phyloP scores from a whole-genome alignment of 2,797 vertebrate genomes.

The Trachops cirrhosus region DNA sequence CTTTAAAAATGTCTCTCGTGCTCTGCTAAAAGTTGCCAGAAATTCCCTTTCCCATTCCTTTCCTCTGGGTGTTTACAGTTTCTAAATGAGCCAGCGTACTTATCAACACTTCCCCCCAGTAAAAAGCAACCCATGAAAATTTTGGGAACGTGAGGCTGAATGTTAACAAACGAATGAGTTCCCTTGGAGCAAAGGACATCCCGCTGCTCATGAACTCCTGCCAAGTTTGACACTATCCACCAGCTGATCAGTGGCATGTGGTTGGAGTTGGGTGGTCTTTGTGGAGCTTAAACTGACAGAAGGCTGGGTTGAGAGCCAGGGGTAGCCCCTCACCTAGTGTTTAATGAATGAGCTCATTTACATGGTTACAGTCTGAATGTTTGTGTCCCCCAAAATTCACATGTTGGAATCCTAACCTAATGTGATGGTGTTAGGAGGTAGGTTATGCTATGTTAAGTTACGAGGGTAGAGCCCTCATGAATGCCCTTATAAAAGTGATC shows the following conservation, averaged over 20 bases:
- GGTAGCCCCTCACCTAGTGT: not conserved
- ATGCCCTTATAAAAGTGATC: not conserved
- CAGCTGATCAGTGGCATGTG: not conserved
- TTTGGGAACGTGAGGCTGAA: not conserved
- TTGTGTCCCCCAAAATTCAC: not conserved
- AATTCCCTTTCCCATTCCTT: not conserved
- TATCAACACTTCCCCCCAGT: not conserved
- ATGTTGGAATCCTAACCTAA: not conserved
- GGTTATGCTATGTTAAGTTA: not conserved
- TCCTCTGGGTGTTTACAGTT: not conserved
- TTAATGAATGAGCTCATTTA: not conserved
- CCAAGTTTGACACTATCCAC: not conserved
- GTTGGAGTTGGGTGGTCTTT: not conserved
- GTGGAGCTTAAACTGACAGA: too few species aligned
- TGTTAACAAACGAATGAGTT: not conserved
- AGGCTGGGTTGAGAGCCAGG: not conserved
- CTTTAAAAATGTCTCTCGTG: not conserved
- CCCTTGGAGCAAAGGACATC: not conserved
- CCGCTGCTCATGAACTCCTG: not conserved
- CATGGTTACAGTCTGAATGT: not conserved
- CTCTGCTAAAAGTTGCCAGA: not conserved
- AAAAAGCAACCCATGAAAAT: conserved; percentile 28
- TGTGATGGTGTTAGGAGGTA: not conserved
- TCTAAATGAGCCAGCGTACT: conserved; percentile 1
- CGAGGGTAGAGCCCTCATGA: not conserved